Percentiles rank a stretch among this genome's conserved stretches.
Conservation (phyloP, 1,140 invertebrate species). For the Lepidostoma basale region DNA sequence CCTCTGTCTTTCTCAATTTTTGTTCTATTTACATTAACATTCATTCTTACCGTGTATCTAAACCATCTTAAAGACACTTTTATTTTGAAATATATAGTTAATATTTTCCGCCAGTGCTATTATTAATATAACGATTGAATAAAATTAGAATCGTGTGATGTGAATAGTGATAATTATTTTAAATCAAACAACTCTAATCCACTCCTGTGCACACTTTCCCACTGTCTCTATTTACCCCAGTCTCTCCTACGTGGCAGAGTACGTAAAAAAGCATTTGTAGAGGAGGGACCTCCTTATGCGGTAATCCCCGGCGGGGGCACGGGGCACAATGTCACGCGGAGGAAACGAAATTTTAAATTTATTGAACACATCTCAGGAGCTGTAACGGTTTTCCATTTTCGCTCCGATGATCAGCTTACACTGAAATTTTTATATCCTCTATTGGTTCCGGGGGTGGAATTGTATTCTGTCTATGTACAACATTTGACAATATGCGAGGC, state of each 20-base stretch:
- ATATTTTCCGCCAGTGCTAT: no score
- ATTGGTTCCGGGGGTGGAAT: slow-evolving; percentile 25
- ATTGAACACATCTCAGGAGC: slow-evolving; percentile 34
- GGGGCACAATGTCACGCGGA: background rate
- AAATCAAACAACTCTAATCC: no score
- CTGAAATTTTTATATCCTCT: slow-evolving; percentile 33
- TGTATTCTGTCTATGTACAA: background rate
- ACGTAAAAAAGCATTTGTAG: slow-evolving; percentile 19
- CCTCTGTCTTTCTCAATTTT: no score
- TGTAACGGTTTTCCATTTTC: slow-evolving; percentile 32
- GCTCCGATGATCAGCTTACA: slow-evolving; percentile 33
- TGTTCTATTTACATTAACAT: no score
- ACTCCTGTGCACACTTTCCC: no score
- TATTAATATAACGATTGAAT: no score
- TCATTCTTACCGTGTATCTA: no score
- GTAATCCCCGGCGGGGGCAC: slow-evolving; percentile 14
- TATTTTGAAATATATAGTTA: no score
- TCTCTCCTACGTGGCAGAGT: background rate
- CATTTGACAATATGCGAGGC: no score
- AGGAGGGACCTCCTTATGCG: slow-evolving; percentile 16
- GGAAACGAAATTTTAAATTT: slow-evolving; percentile 36
- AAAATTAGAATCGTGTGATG: no score
- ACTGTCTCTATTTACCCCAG: background rate
- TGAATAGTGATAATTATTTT: no score
- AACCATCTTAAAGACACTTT: no score